Percentiles rank a stretch among this genome's conserved stretches.
phyloP scores from a whole-genome alignment of 1,140 invertebrate species.

The Ectropis grisescens region DNA sequence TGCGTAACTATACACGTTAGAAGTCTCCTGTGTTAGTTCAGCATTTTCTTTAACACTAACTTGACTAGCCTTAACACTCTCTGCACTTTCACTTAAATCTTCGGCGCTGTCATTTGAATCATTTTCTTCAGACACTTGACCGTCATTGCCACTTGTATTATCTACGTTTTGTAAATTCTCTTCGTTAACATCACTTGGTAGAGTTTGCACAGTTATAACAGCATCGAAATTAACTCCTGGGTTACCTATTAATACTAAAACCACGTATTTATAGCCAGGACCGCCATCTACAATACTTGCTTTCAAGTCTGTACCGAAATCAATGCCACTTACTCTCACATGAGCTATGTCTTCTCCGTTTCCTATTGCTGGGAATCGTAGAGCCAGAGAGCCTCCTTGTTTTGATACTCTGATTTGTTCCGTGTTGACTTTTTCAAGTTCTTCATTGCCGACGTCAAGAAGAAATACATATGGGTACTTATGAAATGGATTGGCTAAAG shows the following conservation, averaged over 20 bases:
- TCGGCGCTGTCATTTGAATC: conserved; percentile 31
- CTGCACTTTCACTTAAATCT: conserved; percentile 17
- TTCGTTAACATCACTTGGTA: conserved; percentile 11
- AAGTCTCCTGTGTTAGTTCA: conserved; percentile 27
- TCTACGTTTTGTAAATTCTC: conserved; percentile 3
- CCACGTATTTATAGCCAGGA: conserved; percentile 51
- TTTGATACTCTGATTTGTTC: conserved; percentile 46
- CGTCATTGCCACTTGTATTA: conserved; percentile 3
- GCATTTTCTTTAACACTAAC: conserved; percentile 14
- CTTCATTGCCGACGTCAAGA: conserved; percentile 61
- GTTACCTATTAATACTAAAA: conserved; percentile 47
- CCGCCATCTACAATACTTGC: conserved; percentile 53
- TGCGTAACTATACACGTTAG: conserved; percentile 29
- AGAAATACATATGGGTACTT: conserved; percentile 56
- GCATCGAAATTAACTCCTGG: conserved; percentile 40
- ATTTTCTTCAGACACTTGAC: conserved; percentile 8
- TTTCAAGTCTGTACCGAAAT: conserved; percentile 53
- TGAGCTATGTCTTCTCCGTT: conserved; percentile 45
- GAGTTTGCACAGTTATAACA: conserved; percentile 43
- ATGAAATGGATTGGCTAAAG: conserved; percentile 38
- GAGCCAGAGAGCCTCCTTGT: conserved; percentile 45
- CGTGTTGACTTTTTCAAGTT: conserved; percentile 36
- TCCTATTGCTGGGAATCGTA: conserved; percentile 44
- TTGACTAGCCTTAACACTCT: conserved; percentile 3
- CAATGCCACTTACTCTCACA: conserved; percentile 49